Evolutionary conservation across 2,113 vertebrate genomes (phyloP).

Genomic region (Poeciliopsis occidentalis): DNA sequence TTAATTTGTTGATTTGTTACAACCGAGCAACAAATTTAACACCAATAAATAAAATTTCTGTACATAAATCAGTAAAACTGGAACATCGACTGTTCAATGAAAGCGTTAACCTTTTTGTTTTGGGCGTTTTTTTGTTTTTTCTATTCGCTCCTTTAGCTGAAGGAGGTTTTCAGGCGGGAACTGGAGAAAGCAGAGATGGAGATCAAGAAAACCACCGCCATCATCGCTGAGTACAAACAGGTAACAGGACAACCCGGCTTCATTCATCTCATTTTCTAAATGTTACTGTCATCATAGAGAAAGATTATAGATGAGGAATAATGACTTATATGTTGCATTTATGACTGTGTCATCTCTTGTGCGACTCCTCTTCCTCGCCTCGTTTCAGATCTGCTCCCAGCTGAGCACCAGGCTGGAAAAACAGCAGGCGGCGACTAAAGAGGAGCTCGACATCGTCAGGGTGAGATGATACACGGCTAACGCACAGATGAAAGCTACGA

Average conservation of each 20-base stretch:
- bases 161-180: conserved; percentile 97
- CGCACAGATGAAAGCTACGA: not conserved
- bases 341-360: not conserved
- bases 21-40: too few species aligned
- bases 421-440: conserved; percentile 93
- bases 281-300: not conserved
- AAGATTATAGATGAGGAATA: not conserved
- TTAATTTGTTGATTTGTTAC: not conserved
- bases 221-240: conserved; percentile 98
- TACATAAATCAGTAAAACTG: not conserved
- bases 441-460: conserved; percentile 95
- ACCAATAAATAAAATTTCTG: not conserved
- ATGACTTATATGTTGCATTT: not conserved
- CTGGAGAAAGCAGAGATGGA: conserved; percentile 96
- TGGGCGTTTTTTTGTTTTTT: not conserved
- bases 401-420: conserved; percentile 95
- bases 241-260: not conserved
- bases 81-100: not conserved
- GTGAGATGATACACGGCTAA: conserved; percentile 66
- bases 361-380: not conserved
- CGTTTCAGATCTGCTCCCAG: conserved; percentile 94
- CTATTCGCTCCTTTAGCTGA: conserved; percentile 80
- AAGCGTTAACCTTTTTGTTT: not conserved
- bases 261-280: not conserved
- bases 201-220: conserved; percentile 97